phyloP scores from a whole-genome alignment of 2,888 invertebrate species.

The Apamea crenata region DNA sequence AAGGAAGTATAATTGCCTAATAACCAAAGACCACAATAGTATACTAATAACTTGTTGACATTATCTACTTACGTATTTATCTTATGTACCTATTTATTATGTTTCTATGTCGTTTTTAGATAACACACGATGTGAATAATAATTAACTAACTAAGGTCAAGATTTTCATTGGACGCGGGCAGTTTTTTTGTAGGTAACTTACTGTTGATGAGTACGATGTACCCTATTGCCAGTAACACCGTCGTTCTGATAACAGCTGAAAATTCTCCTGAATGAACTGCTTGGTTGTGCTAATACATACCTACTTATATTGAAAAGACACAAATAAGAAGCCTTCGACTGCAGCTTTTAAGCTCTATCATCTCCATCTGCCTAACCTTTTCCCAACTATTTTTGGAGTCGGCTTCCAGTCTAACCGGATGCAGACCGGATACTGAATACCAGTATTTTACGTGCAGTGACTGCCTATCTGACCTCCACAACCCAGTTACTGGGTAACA shows the following conservation, averaged over 20 bases:
- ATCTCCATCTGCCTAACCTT: neutral
- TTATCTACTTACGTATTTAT: conserved; percentile 18
- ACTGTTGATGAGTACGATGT: no score
- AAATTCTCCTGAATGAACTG: neutral
- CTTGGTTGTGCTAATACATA: neutral
- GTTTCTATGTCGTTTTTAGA: conserved; percentile 20
- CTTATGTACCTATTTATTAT: conserved; percentile 16
- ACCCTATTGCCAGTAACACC: neutral
- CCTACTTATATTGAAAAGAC: neutral
- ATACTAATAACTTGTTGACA: conserved; percentile 27
- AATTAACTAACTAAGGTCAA: neutral
- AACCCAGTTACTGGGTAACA: no score
- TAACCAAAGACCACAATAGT: no score
- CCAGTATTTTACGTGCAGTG: no score
- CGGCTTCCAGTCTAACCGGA: no score
- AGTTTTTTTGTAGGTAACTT: neutral
- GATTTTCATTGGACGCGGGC: neutral
- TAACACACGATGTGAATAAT: conserved; percentile 17
- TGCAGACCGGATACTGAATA: no score
- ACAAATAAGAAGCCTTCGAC: neutral
- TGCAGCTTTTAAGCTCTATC: neutral
- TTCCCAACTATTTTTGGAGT: neutral
- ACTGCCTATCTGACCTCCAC: no score
- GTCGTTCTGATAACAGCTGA: neutral
- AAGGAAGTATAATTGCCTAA: conserved; percentile 19